These are phyloP conservation scores for Sula dactylatra DNA, from an alignment of 2,113 vertebrate species.

Conservation along the genomic window DNA sequence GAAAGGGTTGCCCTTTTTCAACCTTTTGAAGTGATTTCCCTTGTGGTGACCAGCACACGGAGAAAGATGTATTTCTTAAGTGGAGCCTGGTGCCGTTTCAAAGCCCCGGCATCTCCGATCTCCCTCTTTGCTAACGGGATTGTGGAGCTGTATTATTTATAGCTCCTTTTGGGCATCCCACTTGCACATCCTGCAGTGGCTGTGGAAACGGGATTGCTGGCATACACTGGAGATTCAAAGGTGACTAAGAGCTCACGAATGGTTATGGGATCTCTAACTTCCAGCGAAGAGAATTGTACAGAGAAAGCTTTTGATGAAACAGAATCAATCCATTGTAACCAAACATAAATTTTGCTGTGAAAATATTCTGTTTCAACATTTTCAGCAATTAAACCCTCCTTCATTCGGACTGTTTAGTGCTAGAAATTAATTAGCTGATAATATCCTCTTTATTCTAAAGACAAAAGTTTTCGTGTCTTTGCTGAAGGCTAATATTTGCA, in stretches of 20 bases:
- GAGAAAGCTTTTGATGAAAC: not conserved
- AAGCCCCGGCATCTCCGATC: not conserved
- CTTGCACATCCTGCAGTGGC: not conserved
- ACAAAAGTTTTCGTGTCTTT: conserved; percentile 25
- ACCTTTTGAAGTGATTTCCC: conserved; percentile 6
- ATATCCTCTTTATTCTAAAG: conserved; percentile 6
- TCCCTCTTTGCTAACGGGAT: not conserved
- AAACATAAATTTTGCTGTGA: not conserved
- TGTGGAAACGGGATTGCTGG: not conserved
- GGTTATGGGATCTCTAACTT: not conserved
- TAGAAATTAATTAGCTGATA: conserved; percentile 37
- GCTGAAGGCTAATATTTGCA: conserved; percentile 41
- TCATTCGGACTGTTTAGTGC: not conserved
- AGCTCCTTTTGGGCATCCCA: not conserved
- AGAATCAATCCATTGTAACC: not conserved
- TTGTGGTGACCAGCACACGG: not conserved
- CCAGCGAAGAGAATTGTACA: not conserved
- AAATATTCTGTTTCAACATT: conserved; percentile 13
- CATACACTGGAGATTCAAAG: not conserved
- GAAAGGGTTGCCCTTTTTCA: not conserved
- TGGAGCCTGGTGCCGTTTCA: not conserved
- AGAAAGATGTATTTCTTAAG: not conserved
- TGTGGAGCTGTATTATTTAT: not conserved
- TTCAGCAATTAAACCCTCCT: conserved; percentile 15
- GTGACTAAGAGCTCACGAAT: not conserved